Evolutionary conservation across 2,888 invertebrate species (phyloP).

Genomic region (Lottia gigantea): DNA sequence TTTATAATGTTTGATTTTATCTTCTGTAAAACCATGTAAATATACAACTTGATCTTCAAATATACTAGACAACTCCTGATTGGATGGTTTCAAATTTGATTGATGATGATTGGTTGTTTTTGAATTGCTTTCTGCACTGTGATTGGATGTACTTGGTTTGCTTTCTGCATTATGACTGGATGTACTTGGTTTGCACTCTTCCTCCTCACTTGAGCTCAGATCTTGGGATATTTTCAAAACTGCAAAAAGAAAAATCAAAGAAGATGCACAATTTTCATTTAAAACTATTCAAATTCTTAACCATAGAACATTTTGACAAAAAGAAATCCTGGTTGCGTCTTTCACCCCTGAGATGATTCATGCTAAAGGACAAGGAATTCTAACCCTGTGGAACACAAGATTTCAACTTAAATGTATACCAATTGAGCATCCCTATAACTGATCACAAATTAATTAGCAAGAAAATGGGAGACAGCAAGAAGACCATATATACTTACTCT

Average conservation of each 20-base stretch:
- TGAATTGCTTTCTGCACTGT: neutral
- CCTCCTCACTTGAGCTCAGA: neutral
- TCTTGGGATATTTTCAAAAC: conserved; percentile 12
- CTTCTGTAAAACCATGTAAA: conserved; percentile 46
- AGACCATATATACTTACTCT: no score
- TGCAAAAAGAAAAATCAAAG: neutral
- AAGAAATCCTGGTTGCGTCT: no score
- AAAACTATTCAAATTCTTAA: no score
- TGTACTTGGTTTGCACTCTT: neutral
- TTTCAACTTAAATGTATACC: no score
- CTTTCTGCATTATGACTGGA: neutral
- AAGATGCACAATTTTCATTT: no score
- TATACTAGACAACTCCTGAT: conserved; percentile 38
- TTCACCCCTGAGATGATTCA: no score
- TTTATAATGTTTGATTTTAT: conserved; percentile 45
- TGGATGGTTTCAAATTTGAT: neutral
- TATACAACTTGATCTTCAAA: conserved; percentile 49
- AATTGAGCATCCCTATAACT: no score
- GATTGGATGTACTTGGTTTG: neutral
- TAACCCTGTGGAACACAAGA: no score
- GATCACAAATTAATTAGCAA: no score
- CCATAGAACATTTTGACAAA: no score
- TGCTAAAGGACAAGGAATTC: no score
- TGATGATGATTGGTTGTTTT: neutral
- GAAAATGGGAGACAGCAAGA: no score